A percentile compares a stretch with the other conserved stretches of the same genome.
These are phyloP conservation scores for Desmodus rotundus DNA, from an alignment of 2,113 vertebrate genomes.

Conservation along the genomic window DNA sequence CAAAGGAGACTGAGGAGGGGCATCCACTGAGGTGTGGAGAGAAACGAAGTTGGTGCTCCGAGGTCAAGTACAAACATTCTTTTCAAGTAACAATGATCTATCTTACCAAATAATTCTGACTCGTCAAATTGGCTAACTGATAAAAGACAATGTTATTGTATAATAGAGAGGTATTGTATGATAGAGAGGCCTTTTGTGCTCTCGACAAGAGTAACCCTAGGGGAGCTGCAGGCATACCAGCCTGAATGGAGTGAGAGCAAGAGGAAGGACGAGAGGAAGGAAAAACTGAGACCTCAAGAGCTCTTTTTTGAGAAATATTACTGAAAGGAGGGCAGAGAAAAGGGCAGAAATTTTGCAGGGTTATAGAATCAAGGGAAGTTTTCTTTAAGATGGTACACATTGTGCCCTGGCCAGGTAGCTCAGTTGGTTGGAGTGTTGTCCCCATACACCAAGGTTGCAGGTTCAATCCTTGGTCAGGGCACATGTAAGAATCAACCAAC, in stretches of 20 bases:
- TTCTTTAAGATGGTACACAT: background rate
- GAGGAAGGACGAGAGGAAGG: background rate
- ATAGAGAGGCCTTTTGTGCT: background rate
- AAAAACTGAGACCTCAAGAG: background rate
- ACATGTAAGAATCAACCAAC: too few species aligned
- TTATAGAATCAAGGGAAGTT: background rate
- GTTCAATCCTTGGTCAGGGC: too few species aligned
- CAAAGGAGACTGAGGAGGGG: background rate
- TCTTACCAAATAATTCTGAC: background rate
- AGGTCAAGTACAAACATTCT: background rate
- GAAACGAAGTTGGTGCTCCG: background rate
- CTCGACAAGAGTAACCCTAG: background rate
- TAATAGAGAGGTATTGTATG: background rate
- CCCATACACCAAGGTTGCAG: too few species aligned
- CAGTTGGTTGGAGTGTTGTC: too few species aligned
- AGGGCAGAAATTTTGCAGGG: background rate
- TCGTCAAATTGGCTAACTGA: background rate
- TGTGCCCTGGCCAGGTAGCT: too few species aligned
- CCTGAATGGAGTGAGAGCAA: background rate
- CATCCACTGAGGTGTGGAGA: background rate
- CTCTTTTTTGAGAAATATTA: background rate
- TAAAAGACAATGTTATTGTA: background rate
- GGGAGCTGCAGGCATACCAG: background rate
- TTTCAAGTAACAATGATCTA: background rate
- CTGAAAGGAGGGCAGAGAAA: background rate